Evolutionary conservation across 2,888 invertebrate species (phyloP).

Genomic region (Chymomyza fuscimana): DNA sequence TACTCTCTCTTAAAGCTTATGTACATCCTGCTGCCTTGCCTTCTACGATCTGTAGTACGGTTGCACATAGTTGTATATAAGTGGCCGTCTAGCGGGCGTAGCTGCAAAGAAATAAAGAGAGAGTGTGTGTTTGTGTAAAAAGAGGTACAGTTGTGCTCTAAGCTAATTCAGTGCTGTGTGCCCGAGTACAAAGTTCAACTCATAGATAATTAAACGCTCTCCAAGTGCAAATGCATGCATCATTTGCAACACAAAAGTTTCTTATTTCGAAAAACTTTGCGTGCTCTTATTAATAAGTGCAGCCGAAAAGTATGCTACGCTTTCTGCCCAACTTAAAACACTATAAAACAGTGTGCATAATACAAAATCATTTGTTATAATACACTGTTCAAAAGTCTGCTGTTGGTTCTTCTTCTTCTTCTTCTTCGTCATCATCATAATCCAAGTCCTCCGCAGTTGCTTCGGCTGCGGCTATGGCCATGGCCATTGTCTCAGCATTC

Average conservation of each 20-base stretch:
- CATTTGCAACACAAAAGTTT: not conserved
- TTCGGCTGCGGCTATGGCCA: slow-evolving; percentile 46
- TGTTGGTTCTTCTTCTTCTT: slow-evolving; percentile 37
- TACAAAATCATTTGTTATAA: not conserved
- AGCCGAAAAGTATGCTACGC: slow-evolving; percentile 19
- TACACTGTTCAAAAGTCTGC: slow-evolving; percentile 30
- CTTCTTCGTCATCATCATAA: slow-evolving; percentile 52
- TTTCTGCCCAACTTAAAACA: not conserved
- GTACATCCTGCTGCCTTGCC: not conserved
- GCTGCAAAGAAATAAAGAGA: slow-evolving; percentile 46
- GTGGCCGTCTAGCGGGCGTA: slow-evolving; percentile 62
- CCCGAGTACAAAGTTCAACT: not conserved
- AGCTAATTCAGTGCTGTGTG: not conserved
- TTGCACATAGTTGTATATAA: slow-evolving; percentile 75
- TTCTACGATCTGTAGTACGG: slow-evolving; percentile 66
- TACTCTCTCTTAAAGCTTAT: not conserved
- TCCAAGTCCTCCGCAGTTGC: slow-evolving; percentile 1
- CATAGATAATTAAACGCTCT: not conserved
- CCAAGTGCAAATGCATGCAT: not conserved
- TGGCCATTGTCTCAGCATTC: slow-evolving; percentile 40
- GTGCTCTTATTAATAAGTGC: not conserved
- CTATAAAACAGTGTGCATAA: not conserved
- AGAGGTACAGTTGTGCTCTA: not conserved
- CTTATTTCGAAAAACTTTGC: not conserved
- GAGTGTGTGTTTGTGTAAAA: not conserved